Evolutionary conservation across 2,888 invertebrate species (phyloP).

Genomic region (Meganola albula): DNA sequence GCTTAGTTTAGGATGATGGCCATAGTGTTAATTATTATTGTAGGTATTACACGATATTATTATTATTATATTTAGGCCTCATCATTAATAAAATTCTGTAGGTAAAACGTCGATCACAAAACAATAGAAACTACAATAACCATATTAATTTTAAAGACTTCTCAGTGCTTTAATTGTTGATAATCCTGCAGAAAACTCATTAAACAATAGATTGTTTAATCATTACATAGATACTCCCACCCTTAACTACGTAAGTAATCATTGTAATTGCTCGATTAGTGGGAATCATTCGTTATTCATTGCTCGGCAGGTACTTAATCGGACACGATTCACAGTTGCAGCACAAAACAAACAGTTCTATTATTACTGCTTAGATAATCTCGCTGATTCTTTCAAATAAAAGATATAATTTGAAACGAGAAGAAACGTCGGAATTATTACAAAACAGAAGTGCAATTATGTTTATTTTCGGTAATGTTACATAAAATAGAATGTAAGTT

Average conservation of each 20-base stretch:
- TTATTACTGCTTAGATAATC: conserved; percentile 12
- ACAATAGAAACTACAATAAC: conserved; percentile 23
- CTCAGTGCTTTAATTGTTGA: conserved; percentile 22
- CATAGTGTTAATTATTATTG: too few species aligned
- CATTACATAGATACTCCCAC: conserved; percentile 25
- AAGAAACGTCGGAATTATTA: too few species aligned
- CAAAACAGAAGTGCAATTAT: conserved; percentile 26
- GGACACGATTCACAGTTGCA: conserved; percentile 27
- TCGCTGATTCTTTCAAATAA: too few species aligned
- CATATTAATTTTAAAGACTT: conserved; percentile 23
- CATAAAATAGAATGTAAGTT: conserved; percentile 35
- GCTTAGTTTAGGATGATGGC: too few species aligned
- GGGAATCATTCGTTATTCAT: conserved; percentile 39
- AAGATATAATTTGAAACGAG: too few species aligned
- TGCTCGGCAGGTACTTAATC: conserved; percentile 30
- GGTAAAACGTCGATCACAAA: conserved; percentile 23
- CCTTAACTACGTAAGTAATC: conserved; percentile 31
- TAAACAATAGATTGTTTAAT: conserved; percentile 37
- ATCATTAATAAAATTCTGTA: too few species aligned
- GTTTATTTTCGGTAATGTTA: conserved; percentile 34
- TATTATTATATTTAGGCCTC: too few species aligned
- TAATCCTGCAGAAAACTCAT: conserved; percentile 29
- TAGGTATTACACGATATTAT: too few species aligned
- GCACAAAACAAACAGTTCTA: conserved; percentile 13
- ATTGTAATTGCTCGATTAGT: conserved; percentile 42